Percentiles rank a stretch among this genome's conserved stretches.
These are phyloP conservation scores for Mugil cephalus DNA, from an alignment of 2,113 vertebrate genomes.

Conservation along the genomic window DNA sequence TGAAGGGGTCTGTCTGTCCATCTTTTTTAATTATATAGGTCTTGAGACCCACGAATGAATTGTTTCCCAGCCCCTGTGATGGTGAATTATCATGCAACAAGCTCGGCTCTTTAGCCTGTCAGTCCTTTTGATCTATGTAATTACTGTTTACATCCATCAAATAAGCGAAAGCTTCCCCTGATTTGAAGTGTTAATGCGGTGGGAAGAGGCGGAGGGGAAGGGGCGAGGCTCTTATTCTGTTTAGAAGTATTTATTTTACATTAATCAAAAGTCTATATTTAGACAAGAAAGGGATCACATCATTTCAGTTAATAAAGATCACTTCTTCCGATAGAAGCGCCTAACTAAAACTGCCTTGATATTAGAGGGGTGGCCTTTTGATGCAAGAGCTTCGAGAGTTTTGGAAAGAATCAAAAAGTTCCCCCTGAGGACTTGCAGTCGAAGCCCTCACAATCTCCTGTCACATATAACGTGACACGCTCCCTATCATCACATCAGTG, in stretches of 20 bases:
- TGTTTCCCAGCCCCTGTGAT: constrained; percentile 9
- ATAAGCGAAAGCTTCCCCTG: constrained; percentile 23
- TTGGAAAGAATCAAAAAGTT: not conserved
- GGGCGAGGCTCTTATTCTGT: not conserved
- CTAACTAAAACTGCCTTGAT: not conserved
- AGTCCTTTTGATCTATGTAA: constrained; percentile 23
- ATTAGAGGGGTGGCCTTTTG: not conserved
- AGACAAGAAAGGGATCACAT: not conserved
- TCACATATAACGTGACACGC: not conserved
- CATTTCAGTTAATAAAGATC: not conserved
- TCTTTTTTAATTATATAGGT: constrained; percentile 33
- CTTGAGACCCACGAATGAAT: not conserved
- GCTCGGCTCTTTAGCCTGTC: constrained; percentile 5
- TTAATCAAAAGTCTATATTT: not conserved
- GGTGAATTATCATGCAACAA: constrained; percentile 11
- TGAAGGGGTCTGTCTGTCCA: constrained; percentile 5
- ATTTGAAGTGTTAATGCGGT: constrained; percentile 18
- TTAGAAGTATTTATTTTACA: constrained; percentile 9
- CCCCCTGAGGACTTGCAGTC: not conserved
- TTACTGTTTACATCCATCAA: constrained; percentile 42
- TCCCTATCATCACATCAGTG: not conserved
- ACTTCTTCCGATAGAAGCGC: not conserved
- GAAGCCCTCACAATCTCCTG: not conserved
- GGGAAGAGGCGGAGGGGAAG: not conserved
- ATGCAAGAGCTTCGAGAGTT: not conserved